Base-by-base conservation (phyloP, 2,888 invertebrate genomes). In the Synergus itoensis region DNA sequence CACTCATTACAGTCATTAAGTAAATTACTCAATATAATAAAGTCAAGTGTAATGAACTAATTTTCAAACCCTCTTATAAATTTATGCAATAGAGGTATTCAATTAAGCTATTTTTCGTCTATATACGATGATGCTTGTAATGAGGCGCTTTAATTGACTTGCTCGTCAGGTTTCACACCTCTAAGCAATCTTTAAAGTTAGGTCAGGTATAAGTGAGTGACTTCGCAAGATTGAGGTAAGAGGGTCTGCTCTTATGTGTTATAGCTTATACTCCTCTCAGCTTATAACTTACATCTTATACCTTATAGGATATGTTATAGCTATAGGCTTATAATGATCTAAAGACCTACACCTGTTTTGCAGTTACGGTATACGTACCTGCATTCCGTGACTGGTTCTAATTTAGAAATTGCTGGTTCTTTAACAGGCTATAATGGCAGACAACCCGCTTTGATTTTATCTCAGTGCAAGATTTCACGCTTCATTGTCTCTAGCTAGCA, bases 391-490 rank as follows among this genome's bases (percentile, higher is more conserved):
- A 87, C 88, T 86, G 85, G 85, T 88, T 87, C 86, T 89, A 90
- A 91, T 91, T 90, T 84, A 86, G 81, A 89, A 91, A 91, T 91
- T 90, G 86, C 86, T 77, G 87, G 90, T 89, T 89, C 84, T 84
- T 84, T 86, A 86, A 87, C 86, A 82, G 84, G 53, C 82, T 83
- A 82, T 87, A 85, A 87, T 86, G 85, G 87, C 83, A 80, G 81
- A 79, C 82, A 81, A 80, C 84, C 82, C 82, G 83, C 81, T 82
- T 73, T 77, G 86, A 86, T 87, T 83, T 86, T 85, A 87, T 86
- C 85, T 84, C 79, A 79, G 80, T 77, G 78, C 67, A 77, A 77
- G 65, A 81, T 53, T 80, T 77, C 77, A 57, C 63, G 79, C 81
- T 77, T 80, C 79, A 81, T 84, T 82, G 76, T 80, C 79, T 57